These are phyloP conservation scores for Podarcis siculus DNA, from an alignment of 2,797 vertebrate genomes.

Conservation along the genomic window DNA sequence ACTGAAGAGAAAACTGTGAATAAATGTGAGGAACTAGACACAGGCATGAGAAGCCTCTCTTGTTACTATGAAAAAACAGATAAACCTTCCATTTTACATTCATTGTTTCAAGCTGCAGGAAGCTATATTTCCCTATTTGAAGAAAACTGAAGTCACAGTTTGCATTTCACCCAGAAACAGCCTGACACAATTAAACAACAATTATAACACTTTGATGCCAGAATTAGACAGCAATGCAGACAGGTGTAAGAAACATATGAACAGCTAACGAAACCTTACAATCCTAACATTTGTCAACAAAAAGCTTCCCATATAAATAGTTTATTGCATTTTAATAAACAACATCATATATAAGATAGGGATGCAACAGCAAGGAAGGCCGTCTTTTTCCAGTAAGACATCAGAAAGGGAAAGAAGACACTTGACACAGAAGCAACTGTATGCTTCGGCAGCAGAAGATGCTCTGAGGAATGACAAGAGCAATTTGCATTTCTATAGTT, in stretches of 20 bases:
- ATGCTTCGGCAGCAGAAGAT: neutral
- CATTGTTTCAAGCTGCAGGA: neutral
- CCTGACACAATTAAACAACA: conserved; percentile 23
- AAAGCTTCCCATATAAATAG: conserved; percentile 41
- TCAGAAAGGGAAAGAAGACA: conserved; percentile 6
- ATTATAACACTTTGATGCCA: conserved; percentile 1
- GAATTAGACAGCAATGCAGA: neutral
- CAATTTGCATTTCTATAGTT: conserved; percentile 48
- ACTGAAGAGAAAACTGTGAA: neutral
- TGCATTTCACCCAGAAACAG: conserved; percentile 36
- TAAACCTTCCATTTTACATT: neutral
- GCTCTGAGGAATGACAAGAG: conserved; percentile 16
- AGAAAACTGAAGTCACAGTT: conserved; percentile 15
- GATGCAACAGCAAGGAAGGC: neutral
- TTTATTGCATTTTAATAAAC: conserved; percentile 19
- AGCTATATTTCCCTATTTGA: conserved; percentile 18
- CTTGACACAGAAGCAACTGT: neutral
- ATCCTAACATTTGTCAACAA: conserved; percentile 31
- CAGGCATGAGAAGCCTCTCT: neutral
- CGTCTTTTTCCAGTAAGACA: conserved; percentile 31
- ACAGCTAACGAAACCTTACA: conserved; percentile 15
- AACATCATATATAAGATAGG: neutral
- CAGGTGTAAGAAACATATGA: conserved; percentile 35
- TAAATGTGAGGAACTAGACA: neutral
- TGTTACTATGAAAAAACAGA: neutral